Evolutionary conservation across 2,113 vertebrate species (phyloP).

Genomic region (Hippocampus zosterae): DNA sequence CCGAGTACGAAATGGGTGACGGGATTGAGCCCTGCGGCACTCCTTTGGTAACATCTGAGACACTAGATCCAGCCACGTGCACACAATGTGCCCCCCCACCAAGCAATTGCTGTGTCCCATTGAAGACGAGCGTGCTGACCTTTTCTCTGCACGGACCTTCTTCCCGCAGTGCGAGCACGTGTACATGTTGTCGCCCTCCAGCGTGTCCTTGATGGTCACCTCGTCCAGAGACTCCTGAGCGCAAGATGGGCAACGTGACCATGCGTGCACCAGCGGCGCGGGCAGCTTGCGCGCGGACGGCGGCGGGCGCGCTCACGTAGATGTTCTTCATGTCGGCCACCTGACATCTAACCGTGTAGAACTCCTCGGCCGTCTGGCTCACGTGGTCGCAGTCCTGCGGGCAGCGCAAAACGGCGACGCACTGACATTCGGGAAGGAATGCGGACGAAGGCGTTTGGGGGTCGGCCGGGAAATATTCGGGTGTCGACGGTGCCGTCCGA

Average conservation of each 20-base stretch:
- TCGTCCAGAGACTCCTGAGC: slow-evolving; percentile 95
- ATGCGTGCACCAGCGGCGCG: too few relatives aligned
- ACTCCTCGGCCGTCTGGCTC: slow-evolving; percentile 98
- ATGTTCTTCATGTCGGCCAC: slow-evolving; percentile 99
- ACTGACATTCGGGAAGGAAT: too few relatives aligned
- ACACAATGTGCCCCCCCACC: too few relatives aligned
- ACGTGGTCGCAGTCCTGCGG: slow-evolving; percentile 95
- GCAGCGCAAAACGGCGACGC: not conserved
- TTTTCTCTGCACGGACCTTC: slow-evolving; percentile 96
- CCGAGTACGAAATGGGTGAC: too few relatives aligned
- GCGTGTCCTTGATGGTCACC: slow-evolving; percentile 97
- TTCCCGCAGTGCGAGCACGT: slow-evolving; percentile 98
- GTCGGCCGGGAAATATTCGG: not conserved
- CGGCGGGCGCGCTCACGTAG: slow-evolving; percentile 80
- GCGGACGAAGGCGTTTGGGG: not conserved
- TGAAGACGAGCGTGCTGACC: slow-evolving; percentile 61
- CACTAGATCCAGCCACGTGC: too few relatives aligned
- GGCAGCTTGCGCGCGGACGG: not conserved
- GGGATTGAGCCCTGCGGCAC: too few relatives aligned
- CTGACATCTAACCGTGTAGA: slow-evolving; percentile 97
- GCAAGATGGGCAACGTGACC: too few relatives aligned
- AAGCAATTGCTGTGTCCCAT: too few relatives aligned
- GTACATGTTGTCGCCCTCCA: slow-evolving; percentile 99
- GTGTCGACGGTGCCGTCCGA: not conserved
- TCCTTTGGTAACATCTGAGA: too few relatives aligned